Conservation (phyloP, 2,888 invertebrate genomes). For the Drosophila atripex region DNA sequence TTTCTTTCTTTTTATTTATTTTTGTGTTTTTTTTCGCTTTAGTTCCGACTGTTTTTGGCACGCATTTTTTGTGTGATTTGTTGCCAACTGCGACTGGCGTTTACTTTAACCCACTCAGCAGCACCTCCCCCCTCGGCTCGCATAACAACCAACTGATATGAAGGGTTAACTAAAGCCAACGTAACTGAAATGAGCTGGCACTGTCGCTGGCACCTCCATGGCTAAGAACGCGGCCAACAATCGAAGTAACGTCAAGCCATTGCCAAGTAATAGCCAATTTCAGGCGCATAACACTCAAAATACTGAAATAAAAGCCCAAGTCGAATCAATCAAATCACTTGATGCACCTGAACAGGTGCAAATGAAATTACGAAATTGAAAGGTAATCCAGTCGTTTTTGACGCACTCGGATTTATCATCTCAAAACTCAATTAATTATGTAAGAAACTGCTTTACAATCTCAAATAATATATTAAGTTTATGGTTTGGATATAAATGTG, state of each 20-base stretch:
- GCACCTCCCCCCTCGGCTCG: background rate
- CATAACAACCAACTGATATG: background rate
- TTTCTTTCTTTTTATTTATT: conserved; percentile 2
- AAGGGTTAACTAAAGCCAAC: background rate
- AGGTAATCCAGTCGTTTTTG: too few species aligned
- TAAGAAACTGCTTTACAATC: too few species aligned
- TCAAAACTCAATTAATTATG: too few species aligned
- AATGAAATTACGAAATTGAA: background rate
- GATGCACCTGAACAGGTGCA: background rate
- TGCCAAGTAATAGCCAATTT: background rate
- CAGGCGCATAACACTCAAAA: background rate
- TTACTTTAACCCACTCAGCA: background rate
- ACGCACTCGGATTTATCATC: too few species aligned
- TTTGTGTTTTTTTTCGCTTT: conserved; percentile 8
- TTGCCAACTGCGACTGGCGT: conserved; percentile 24
- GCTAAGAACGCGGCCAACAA: background rate
- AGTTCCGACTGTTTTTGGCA: conserved; percentile 20
- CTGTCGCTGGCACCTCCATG: background rate
- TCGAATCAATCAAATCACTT: background rate
- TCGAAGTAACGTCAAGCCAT: background rate
- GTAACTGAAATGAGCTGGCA: conserved; percentile 1
- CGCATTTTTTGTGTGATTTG: conserved; percentile 34
- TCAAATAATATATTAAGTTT: too few species aligned
- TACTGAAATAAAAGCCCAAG: background rate
- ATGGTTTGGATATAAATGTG: too few species aligned